These are phyloP conservation scores for Podocnemis expansa DNA, from an alignment of 2,113 vertebrate species.

Conservation along the genomic window DNA sequence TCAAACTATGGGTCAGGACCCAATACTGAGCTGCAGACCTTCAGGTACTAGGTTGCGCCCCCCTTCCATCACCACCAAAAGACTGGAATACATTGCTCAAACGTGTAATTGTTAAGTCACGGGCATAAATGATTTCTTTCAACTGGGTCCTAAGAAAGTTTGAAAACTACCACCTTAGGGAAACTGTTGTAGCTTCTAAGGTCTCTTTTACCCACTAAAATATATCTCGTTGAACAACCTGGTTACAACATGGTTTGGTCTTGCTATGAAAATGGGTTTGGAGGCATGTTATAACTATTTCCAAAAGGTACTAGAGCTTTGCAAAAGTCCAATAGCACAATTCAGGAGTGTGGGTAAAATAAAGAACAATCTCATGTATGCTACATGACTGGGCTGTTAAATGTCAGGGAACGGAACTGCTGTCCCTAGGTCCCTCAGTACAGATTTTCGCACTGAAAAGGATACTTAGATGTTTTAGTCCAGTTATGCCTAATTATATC, in stretches of 20 bases:
- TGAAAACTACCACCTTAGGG: no score
- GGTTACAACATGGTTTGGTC: background rate
- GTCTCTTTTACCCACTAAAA: background rate
- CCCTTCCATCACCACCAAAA: no score
- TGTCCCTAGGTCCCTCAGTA: background rate
- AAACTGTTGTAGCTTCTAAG: background rate
- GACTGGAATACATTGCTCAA: no score
- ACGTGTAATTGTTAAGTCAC: no score
- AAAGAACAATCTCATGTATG: background rate
- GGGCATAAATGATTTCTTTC: no score
- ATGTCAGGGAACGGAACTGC: background rate
- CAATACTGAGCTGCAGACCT: no score
- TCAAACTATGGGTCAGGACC: no score
- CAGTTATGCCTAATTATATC: background rate
- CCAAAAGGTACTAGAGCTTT: background rate
- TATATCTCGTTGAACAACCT: background rate
- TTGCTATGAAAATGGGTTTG: background rate
- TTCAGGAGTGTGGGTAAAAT: background rate
- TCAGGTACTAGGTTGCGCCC: no score
- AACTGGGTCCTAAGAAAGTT: no score
- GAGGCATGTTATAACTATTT: background rate
- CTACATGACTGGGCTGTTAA: background rate
- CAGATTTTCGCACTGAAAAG: background rate
- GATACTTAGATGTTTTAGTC: background rate
- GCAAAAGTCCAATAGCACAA: background rate